Conservation (phyloP, 1,140 invertebrate genomes). For the Apis dorsata region DNA sequence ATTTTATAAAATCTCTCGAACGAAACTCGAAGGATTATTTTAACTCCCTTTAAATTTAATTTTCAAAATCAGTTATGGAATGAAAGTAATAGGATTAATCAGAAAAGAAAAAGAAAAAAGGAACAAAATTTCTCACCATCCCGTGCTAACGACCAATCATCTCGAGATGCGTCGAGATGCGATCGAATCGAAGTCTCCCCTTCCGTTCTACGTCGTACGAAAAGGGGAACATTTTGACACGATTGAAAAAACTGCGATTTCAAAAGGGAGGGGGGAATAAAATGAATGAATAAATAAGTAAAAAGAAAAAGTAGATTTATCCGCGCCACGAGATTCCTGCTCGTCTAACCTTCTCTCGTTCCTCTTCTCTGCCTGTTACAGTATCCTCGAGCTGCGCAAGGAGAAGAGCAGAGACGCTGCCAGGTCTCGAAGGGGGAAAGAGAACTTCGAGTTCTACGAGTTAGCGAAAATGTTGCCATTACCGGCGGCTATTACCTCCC, state of each 20-base stretch:
- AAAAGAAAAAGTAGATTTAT: constrained; percentile 21
- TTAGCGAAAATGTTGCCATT: constrained; percentile 98
- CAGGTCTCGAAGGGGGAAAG: constrained; percentile 95
- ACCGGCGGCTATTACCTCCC: constrained; percentile 97
- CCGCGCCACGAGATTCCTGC: constrained; percentile 5
- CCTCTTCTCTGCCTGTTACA: constrained; percentile 82
- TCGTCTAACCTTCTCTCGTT: constrained; percentile 49
- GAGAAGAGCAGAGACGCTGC: constrained; percentile 98
- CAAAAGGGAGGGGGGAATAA: neutral
- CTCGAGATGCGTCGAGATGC: neutral
- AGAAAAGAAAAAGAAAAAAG: too few relatives aligned
- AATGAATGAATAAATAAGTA: too few relatives aligned
- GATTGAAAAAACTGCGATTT: constrained; percentile 1
- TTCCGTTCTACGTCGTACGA: neutral
- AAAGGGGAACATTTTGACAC: neutral
- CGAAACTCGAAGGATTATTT: too few relatives aligned
- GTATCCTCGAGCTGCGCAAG: constrained; percentile 97
- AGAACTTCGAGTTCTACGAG: constrained; percentile 99
- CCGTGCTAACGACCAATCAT: too few relatives aligned
- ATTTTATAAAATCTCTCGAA: too few relatives aligned
- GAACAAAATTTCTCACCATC: too few relatives aligned
- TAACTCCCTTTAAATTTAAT: too few relatives aligned
- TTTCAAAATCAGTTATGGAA: too few relatives aligned
- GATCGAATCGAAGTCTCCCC: neutral
- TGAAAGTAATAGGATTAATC: too few relatives aligned